Conservation (phyloP, 2,113 vertebrate species). For the Pluvianellus socialis region DNA sequence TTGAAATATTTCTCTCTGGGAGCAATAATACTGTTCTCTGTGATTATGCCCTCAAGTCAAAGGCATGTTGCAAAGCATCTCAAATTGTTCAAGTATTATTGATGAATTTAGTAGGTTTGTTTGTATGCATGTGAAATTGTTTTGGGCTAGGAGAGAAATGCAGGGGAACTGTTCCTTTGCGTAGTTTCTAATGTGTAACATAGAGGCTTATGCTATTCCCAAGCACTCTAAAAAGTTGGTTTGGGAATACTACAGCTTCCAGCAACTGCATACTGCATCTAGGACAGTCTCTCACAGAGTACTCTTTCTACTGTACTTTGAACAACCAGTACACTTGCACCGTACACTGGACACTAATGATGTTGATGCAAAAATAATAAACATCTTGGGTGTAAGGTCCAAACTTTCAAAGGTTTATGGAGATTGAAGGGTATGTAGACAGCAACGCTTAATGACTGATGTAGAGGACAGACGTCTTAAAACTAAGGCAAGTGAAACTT, state of each 20-base stretch:
- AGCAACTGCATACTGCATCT: neutral
- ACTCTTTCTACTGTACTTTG: neutral
- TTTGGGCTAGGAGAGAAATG: neutral
- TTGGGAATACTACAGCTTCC: neutral
- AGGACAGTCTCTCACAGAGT: neutral
- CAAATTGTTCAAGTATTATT: neutral
- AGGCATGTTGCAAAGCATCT: neutral
- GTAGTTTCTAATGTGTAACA: neutral
- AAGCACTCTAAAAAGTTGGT: neutral
- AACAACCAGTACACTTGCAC: neutral
- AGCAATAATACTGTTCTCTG: neutral
- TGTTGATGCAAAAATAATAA: neutral
- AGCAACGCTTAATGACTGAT: neutral
- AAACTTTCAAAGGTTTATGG: neutral
- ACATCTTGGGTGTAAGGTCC: neutral
- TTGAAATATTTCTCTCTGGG: neutral
- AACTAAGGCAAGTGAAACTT: neutral
- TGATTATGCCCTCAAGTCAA: neutral
- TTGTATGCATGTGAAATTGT: neutral
- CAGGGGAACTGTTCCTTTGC: neutral
- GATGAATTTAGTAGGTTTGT: neutral
- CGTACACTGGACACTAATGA: neutral
- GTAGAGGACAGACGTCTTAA: neutral
- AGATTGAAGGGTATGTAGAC: neutral
- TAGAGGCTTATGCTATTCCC: neutral